Percentiles rank a stretch among this genome's conserved stretches.
Conservation (phyloP, 2,797 vertebrate species). For the Limnodromus scolopaceus region DNA sequence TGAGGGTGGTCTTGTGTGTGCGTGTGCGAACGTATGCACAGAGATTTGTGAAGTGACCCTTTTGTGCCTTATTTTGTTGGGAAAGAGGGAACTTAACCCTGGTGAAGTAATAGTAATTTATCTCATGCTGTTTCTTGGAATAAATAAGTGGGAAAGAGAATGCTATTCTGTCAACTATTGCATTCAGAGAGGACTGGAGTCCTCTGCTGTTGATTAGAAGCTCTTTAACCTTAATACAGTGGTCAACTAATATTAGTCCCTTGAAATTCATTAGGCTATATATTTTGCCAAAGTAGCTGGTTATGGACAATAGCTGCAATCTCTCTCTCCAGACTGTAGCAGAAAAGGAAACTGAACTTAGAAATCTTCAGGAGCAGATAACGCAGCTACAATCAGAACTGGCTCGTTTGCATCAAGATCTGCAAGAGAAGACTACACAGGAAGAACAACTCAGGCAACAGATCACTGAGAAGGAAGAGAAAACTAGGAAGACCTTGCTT, state of each 20-base stretch:
- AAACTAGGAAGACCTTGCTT: slow-evolving; percentile 91
- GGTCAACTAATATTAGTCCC: background rate
- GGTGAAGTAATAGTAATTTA: background rate
- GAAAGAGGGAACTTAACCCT: background rate
- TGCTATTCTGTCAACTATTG: background rate
- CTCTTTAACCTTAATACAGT: background rate
- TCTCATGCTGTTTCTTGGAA: background rate
- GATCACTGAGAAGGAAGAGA: slow-evolving; percentile 93
- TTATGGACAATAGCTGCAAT: background rate
- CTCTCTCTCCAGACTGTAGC: slow-evolving; percentile 77
- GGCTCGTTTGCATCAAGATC: slow-evolving; percentile 86
- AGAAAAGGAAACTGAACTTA: slow-evolving; percentile 89
- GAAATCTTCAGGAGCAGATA: slow-evolving; percentile 86
- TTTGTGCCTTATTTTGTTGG: background rate
- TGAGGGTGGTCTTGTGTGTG: background rate
- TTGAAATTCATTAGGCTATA: background rate
- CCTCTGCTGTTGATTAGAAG: background rate
- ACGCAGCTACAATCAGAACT: slow-evolving; percentile 87
- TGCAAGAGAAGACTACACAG: slow-evolving; percentile 88
- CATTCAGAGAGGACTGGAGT: background rate
- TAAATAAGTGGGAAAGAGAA: background rate
- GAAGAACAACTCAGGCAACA: slow-evolving; percentile 92
- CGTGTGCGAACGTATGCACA: background rate
- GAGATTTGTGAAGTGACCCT: background rate
- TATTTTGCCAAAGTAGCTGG: background rate